Percentiles rank a stretch among this genome's conserved stretches.
These are phyloP conservation scores for Andrena minutula DNA, from an alignment of 2,888 invertebrate genomes.

Conservation along the genomic window DNA sequence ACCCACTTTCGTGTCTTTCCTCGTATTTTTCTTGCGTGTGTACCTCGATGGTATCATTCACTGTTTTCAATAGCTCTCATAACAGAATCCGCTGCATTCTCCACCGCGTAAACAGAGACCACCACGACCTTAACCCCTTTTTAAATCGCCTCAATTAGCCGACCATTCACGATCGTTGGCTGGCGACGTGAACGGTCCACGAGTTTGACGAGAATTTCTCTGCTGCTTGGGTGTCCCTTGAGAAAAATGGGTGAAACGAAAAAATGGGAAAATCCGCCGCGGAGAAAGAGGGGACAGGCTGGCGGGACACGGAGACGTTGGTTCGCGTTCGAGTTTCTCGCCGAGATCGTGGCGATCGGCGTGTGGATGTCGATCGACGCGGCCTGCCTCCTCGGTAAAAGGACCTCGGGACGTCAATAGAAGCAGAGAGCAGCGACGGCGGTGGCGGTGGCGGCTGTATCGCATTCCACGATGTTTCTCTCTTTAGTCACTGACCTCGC, in stretches of 20 bases:
- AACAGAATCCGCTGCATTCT: too few relatives aligned
- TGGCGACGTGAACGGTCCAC: too few relatives aligned
- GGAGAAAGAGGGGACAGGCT: neutral
- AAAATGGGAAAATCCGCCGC: neutral
- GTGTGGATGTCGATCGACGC: slow-evolving; percentile 31
- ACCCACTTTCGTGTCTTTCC: neutral
- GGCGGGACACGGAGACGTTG: neutral
- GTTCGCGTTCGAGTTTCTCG: slow-evolving; percentile 3
- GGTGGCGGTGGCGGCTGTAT: slow-evolving; percentile 46
- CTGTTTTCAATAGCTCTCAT: too few relatives aligned
- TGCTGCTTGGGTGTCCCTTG: too few relatives aligned
- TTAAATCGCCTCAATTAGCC: too few relatives aligned
- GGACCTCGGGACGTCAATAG: slow-evolving; percentile 58
- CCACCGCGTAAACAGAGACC: too few relatives aligned
- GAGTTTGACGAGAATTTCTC: too few relatives aligned
- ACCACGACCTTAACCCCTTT: too few relatives aligned
- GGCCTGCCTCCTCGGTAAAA: slow-evolving; percentile 44
- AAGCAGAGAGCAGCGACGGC: slow-evolving; percentile 37
- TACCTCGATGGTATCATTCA: too few relatives aligned
- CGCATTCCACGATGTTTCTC: slow-evolving; percentile 76
- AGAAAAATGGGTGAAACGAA: too few relatives aligned
- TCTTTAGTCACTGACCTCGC: slow-evolving; percentile 79
- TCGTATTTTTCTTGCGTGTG: too few relatives aligned
- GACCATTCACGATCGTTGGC: too few relatives aligned
- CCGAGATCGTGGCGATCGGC: slow-evolving; percentile 11